Percentiles rank a stretch among this genome's conserved stretches.
These are phyloP conservation scores for Macrosiphum euphorbiae DNA, from an alignment of 2,888 invertebrate genomes.

Conservation along the genomic window DNA sequence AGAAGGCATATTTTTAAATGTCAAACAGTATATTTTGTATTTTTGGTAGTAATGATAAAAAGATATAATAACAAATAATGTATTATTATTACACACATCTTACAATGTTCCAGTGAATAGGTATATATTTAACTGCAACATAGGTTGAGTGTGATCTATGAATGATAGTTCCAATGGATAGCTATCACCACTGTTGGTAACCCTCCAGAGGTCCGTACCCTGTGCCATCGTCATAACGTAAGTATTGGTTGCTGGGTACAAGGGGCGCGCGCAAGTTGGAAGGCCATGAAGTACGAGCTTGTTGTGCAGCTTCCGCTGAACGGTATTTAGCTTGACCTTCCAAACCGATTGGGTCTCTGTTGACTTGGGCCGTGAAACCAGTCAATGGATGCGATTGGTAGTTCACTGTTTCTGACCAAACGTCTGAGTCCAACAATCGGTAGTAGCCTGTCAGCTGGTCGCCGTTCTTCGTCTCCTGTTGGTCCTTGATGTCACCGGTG, in stretches of 20 bases:
- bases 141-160: not conserved
- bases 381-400: not conserved
- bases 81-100: not conserved
- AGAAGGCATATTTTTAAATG: not conserved
- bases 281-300: not conserved
- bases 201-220: not conserved
- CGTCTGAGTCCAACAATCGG: slow-evolving; percentile 9
- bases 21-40: not conserved
- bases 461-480: not conserved
- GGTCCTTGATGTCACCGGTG: slow-evolving; percentile 17
- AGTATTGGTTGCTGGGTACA: not conserved
- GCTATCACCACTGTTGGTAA: not conserved
- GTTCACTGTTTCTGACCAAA: slow-evolving; percentile 18
- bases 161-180: not conserved
- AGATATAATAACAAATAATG: not conserved
- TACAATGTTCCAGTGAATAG: not conserved
- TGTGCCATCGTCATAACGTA: not conserved
- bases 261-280: not conserved
- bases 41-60: not conserved
- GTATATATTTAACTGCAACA: not conserved
- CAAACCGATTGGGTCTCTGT: not conserved
- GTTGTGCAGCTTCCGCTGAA: no score
- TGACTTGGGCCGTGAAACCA: slow-evolving; percentile 28
- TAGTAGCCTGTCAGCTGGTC: slow-evolving; percentile 18
- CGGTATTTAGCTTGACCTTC: not conserved